These are phyloP conservation scores for Pardosa pseudoannulata DNA, from an alignment of 2,888 invertebrate genomes.

Conservation along the genomic window DNA sequence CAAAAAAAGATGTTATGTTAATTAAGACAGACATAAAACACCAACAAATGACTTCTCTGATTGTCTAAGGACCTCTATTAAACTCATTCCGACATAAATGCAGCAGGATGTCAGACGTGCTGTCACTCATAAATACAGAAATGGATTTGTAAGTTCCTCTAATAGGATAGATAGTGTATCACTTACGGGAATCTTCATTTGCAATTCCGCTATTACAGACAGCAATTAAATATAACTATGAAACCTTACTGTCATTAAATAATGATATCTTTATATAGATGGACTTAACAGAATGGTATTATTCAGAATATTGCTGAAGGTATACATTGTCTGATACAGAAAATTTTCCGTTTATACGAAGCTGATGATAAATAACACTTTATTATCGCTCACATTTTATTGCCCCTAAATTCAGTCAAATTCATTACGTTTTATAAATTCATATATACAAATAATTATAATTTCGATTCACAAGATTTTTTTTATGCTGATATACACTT, in stretches of 20 bases:
- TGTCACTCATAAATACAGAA: conserved; percentile 34
- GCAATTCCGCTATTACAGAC: conserved; percentile 6
- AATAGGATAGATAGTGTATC: conserved; percentile 37
- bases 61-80: conserved; percentile 1
- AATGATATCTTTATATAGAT: neutral
- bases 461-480: too few species aligned
- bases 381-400: too few species aligned
- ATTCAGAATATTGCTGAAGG: neutral
- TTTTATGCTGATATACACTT: too few species aligned
- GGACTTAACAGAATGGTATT: neutral
- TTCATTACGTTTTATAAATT: too few species aligned
- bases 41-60: conserved; percentile 9
- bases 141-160: conserved; percentile 26
- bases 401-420: too few species aligned
- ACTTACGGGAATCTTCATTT: conserved; percentile 30
- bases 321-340: neutral
- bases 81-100: conserved; percentile 21
- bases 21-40: conserved; percentile 32
- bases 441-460: too few species aligned
- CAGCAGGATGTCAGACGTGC: conserved; percentile 32
- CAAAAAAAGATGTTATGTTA: conserved; percentile 9
- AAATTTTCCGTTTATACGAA: too few species aligned
- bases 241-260: conserved; percentile 13
- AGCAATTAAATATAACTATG: conserved; percentile 30
- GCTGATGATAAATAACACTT: too few species aligned